phyloP scores from a whole-genome alignment of 2,888 invertebrate species.

The Steinernema carpocapsae region DNA sequence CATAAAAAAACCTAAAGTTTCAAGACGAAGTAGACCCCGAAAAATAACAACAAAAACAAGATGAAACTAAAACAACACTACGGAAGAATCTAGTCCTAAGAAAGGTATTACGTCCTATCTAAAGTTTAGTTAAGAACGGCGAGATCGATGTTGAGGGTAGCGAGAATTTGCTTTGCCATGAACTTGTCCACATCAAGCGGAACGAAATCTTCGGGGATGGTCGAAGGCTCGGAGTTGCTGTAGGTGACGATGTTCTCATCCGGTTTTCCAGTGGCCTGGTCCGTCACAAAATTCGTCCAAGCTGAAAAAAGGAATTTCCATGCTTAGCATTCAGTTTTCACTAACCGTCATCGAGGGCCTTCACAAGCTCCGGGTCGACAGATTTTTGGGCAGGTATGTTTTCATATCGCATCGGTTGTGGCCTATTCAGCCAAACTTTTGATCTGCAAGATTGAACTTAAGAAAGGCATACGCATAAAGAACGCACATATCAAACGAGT shows the following conservation, averaged over 20 bases:
- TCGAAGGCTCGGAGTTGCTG: neutral
- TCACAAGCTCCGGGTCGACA: neutral
- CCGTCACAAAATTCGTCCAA: constrained; percentile 4
- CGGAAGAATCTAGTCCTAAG: constrained; percentile 7
- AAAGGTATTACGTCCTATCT: neutral
- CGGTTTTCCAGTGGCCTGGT: neutral
- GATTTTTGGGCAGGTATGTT: constrained; percentile 5
- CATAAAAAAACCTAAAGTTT: neutral
- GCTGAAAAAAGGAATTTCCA: constrained; percentile 3
- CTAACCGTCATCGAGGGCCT: constrained; percentile 12
- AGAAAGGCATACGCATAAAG: too few species aligned
- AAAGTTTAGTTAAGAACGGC: neutral
- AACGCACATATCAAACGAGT: constrained; percentile 19
- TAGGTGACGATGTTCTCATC: constrained; percentile 28
- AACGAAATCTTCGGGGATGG: neutral
- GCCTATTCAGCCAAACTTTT: neutral
- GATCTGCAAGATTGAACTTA: too few species aligned
- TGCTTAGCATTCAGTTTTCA: neutral
- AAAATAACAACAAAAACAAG: neutral
- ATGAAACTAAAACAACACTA: constrained; percentile 24
- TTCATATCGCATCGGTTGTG: neutral
- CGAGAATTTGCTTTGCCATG: constrained; percentile 2
- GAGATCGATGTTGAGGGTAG: neutral
- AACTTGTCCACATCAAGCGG: constrained; percentile 29
- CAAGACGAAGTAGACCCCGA: neutral